Base-by-base conservation (phyloP, 2,797 vertebrate genomes). In the Eutrigla gurnardus region DNA sequence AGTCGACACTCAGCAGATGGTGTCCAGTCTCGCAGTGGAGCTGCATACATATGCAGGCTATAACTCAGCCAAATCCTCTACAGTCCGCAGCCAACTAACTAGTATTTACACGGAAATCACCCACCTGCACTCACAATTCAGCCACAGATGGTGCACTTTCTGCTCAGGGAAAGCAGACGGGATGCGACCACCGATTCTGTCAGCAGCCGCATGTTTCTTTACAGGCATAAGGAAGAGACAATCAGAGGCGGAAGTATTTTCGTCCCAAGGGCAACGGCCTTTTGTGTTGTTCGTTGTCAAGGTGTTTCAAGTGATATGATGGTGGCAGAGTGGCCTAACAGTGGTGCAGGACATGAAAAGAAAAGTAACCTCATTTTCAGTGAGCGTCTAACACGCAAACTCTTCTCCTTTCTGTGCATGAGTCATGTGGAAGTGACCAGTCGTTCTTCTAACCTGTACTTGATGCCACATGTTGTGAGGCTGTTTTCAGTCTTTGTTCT, bases 21-120 rank as follows among this genome's bases (percentile, higher is more conserved):
- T 70, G 73, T 71, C 68, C 76, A 78, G 82, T 75, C 76, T 67
- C 36, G 9, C 70, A 72, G 75, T 2, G 15, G 63, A 86, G 68
- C 66, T 33, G 77, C 72, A 73, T 78, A 73, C 80, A 88, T 82
- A 89, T 90, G 79, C 64, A 85, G 70, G 74, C 83, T 85, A 42
- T 70, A 65, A 54, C 73, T 74, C 64, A 66, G 85, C 84, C 86
- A 86, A 88, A 84, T 76, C 68, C 71, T 73, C 70, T 59, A 72
- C n/a, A n/a, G n/a, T n/a, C n/a, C n/a, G n/a, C n/a, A n/a, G n/a
- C n/a, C n/a, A n/a, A n/a, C n/a, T n/a, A n/a, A 75, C 68, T 80
- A 80, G 80, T 84, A 88, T 89, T 90, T 85, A 88, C 72, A 79
- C 61, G 74, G 63, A 81, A 73, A 89, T 85, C 84, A 75, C 67